Percentiles rank a stretch among this genome's conserved stretches.
Evolutionary conservation across 2,113 vertebrate species (phyloP).

Genomic region (Motacilla tschutschensis): DNA sequence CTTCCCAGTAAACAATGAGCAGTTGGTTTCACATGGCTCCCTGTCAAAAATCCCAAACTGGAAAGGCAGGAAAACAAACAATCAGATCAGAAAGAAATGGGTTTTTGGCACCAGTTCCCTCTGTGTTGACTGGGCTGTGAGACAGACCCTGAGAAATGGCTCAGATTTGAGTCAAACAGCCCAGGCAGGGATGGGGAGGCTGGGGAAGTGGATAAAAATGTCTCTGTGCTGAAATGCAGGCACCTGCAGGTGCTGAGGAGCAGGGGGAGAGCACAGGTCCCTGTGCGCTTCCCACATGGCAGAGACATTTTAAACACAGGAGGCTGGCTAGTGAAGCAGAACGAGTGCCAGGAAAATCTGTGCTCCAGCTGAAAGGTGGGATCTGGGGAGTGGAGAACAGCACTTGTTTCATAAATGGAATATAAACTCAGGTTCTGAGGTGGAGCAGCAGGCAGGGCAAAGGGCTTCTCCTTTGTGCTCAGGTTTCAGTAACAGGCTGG

Average conservation of each 20-base stretch:
- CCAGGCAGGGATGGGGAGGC: background rate
- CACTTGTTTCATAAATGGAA: background rate
- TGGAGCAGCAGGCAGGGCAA: background rate
- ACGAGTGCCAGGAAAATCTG: background rate
- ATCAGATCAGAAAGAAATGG: slow-evolving; percentile 53
- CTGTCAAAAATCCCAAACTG: slow-evolving; percentile 63
- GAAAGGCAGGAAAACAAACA: slow-evolving; percentile 60
- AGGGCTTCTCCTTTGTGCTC: background rate
- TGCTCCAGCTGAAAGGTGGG: background rate
- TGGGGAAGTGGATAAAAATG: background rate
- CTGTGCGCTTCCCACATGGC: background rate
- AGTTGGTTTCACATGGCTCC: slow-evolving; percentile 61
- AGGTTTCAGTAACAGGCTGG: background rate
- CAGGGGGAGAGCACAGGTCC: background rate
- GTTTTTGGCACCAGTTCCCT: background rate
- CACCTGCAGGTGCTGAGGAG: background rate
- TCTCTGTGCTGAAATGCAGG: background rate
- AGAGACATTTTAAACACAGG: background rate
- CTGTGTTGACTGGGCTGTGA: slow-evolving; percentile 42
- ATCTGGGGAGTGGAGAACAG: background rate
- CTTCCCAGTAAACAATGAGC: slow-evolving; percentile 51
- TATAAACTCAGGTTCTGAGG: background rate
- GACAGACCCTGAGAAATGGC: slow-evolving; percentile 38
- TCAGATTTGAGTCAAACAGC: slow-evolving; percentile 31
- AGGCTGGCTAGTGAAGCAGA: background rate